A percentile compares a stretch with the other conserved stretches of the same genome.
These are phyloP conservation scores for Sinocyclocheilus grahami DNA, from an alignment of 2,113 vertebrate species.

Conservation along the genomic window DNA sequence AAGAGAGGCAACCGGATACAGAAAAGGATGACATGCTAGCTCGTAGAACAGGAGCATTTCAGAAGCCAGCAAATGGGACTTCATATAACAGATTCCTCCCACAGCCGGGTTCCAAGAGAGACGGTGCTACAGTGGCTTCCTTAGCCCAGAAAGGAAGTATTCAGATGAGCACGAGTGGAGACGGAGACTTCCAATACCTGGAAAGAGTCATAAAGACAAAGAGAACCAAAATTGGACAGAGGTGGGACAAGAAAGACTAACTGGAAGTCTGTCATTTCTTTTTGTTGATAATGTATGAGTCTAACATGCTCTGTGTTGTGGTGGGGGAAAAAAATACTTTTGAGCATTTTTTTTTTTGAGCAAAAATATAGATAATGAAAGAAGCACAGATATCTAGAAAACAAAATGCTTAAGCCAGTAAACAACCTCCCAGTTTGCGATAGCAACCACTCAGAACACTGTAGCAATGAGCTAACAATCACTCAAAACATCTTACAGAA, in stretches of 20 bases:
- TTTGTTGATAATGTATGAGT: neutral
- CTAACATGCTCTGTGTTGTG: neutral
- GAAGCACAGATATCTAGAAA: neutral
- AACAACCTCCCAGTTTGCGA: neutral
- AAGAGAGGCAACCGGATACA: constrained; percentile 65
- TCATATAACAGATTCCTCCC: constrained; percentile 71
- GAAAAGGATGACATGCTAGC: constrained; percentile 79
- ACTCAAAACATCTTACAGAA: neutral
- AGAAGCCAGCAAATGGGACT: constrained; percentile 60
- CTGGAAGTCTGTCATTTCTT: neutral
- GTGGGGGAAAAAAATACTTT: neutral
- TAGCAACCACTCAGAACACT: neutral
- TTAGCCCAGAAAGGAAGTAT: constrained; percentile 40
- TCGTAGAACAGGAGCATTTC: constrained; percentile 70
- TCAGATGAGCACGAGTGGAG: constrained; percentile 30
- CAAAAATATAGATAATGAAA: neutral
- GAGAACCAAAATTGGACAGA: constrained; percentile 56
- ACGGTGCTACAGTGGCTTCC: neutral
- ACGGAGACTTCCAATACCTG: constrained; percentile 9
- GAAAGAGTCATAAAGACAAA: constrained; percentile 53
- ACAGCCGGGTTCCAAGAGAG: constrained; percentile 60
- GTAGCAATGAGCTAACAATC: too few species aligned
- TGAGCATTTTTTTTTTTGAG: too few species aligned
- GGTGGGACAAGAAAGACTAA: constrained; percentile 47
- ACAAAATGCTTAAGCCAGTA: neutral